Base-by-base conservation (phyloP, 2,113 vertebrate species). In the Albula glossodonta region DNA sequence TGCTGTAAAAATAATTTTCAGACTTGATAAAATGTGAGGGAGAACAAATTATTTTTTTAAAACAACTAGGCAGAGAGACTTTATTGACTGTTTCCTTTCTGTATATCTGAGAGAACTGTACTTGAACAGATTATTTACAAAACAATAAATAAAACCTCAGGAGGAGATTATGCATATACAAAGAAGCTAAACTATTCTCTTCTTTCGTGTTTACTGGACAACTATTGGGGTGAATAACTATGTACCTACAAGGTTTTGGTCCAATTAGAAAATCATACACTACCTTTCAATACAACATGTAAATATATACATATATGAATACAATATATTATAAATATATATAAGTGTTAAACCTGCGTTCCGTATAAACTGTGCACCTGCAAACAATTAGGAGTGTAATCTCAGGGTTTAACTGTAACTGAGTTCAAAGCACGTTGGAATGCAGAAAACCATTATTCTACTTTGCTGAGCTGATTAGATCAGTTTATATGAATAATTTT, bases 381-480 rank as follows among this genome's bases (percentile, higher is more conserved):
- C 82, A 80, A 87, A 87, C 77, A 80, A 78, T 84, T 84, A 80
- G 74, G 56, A 79, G 77, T 84, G 49, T 80, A 80, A 87, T 87
- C 56, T 84, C 52, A 13, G 49, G 82, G 41, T 50, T 84, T 66
- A 83, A 87, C 53, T 83, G 56, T 11, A 63, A 41, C 66, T 51
- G 50, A 57, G 31, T 50, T 83, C 74, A 83, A 87, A 84, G 82
- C 77, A 63, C 77, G 15, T 48, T 41, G 86, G 74, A 84, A 87
- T 84, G 77, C 70, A 87, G n/a, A 84, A 52, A 80, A 80, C 52
- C 48, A 63, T 79, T 31, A 80, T 80, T 84, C 53, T 80, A 70
- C n/a, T 79, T 53, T 17, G 49, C 22, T 50, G 78, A 50, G 22
- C 31, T 79, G 81, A 83, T 86, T 83, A 15, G 57, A 86, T 83